Base-by-base conservation (phyloP, 2,888 invertebrate genomes). In the Synanthedon formicaeformis region DNA sequence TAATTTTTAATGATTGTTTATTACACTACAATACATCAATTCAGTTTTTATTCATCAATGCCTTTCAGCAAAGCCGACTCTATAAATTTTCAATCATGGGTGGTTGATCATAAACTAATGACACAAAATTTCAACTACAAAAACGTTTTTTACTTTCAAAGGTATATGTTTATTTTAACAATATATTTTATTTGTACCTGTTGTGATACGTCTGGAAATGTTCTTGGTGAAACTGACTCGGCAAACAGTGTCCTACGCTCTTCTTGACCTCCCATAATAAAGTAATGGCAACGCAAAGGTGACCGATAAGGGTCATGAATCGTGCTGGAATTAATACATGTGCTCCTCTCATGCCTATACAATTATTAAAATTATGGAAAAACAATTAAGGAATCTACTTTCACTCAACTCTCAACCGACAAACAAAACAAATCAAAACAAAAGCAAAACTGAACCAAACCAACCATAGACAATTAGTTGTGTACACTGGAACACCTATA, bases 301-400 rank as follows among this genome's bases (percentile, higher is more conserved):
- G 94, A 52, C 92, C 91, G 56, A 92, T 80, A 52, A 94, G 84
- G 56, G 91, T 90, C 59, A 94, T 78, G 78, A 94, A 94, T 61
- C 93, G 88, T 53, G 92, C 90, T 58, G 93, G 92, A 60, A 92
- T 89, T 55, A 92, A 67, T 50, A 68, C 88, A 73, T 71, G 77
- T 48, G 79, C 78, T 57, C 81, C 81, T 81, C 81, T 78, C 87
- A 87, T 87, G 57, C 77, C 83, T 60, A 62, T 55, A 45, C 45
- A 18, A 18, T 49, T 49, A 13, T 1, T 14, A 49, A 49, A 49
- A 49, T 14, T 49, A 18, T 49, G 4, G 10, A 14, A 16, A 49
- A 16, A 49, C 12, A n/a, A n/a, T n/a, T 5, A 11, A 6, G 11
- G 13, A 23, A 23, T 23, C 23, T 10, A 34, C 34, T 34, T 45